Conservation (phyloP, 2,113 vertebrate species). For the Emydura subglobosa region DNA sequence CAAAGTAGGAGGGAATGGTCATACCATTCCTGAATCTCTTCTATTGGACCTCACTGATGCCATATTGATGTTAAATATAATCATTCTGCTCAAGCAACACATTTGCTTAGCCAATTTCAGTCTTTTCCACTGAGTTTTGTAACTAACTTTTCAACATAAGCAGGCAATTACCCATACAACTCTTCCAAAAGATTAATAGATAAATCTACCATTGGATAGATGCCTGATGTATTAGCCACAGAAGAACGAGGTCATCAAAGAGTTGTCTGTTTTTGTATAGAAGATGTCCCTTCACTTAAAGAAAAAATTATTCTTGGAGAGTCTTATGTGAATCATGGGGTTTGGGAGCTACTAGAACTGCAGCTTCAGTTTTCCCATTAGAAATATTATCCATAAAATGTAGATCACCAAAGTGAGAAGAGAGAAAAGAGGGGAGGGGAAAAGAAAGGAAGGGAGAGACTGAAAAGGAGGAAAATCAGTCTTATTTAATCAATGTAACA, state of each 20-base stretch:
- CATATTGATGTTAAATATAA: background rate
- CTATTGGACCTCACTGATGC: background rate
- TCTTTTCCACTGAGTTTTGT: background rate
- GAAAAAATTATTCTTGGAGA: background rate
- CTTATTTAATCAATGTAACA: background rate
- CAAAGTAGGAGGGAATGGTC: background rate
- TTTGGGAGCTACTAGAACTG: background rate
- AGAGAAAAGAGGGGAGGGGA: no score
- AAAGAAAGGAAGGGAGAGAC: background rate
- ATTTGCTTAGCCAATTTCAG: background rate
- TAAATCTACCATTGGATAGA: background rate
- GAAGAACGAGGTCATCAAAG: background rate
- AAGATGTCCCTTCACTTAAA: background rate
- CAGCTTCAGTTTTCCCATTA: background rate
- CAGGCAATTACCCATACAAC: background rate
- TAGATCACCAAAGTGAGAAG: background rate
- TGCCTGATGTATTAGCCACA: background rate
- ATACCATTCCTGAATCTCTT: background rate
- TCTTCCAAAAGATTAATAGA: background rate
- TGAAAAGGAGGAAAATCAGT: background rate
- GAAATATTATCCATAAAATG: background rate
- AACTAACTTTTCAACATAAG: fast-evolving
- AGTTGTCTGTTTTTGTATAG: background rate
- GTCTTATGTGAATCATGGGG: background rate
- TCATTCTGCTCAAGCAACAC: background rate